Evolutionary conservation across 2,113 vertebrate genomes (phyloP), one percentile per base, ranked within the genome.

Genomic region (Amphiprion percula): DNA sequence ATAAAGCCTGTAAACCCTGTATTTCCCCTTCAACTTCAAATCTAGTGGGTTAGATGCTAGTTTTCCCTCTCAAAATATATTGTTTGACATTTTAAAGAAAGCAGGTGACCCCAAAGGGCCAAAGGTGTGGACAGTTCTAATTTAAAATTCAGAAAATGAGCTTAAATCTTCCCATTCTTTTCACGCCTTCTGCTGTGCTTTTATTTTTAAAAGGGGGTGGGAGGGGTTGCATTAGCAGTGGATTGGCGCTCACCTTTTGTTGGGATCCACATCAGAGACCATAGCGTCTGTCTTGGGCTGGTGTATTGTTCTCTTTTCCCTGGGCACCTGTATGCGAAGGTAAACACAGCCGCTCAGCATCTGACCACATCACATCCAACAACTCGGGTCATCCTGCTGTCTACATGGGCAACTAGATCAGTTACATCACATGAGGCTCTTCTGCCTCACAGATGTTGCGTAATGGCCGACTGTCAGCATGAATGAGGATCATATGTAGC

Each of bases 221-320:
- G 2, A 55, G 68, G 44, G 71, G 14, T 28, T 21, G 41, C 61
- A 77, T 80, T 56, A 67, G 41, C 11, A 37, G 44, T 73, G 64
- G 54, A 73, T 60, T 75, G 84, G 44, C 24, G 62, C 68, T 72
- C 93, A 99, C 98, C 98, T 98, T 97, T 99, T 99, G 94, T 96
- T 97, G 87, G 96, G 97, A 91, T 99, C 98, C 79, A 96, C 95
- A 87, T 99, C 98, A 68, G 96, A 93, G 90, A 96, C 96, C 79
- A 98, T 94, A 15, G 94, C 88, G 53, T 99, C 97, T n/a, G 96
- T 90, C 88, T 99, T 99, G 78, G 90, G 93, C 69, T 96, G 92
- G 1, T 96, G 94, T 90, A 96, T 94, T 85, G 96, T 95, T 88
- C 97, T 95, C 85, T 97, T 97, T 37, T 99, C 98, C 80, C 97